Percentiles rank a stretch among this genome's conserved stretches.
phyloP scores from a whole-genome alignment of 2,888 invertebrate species.

The Xanthorhoe designata region DNA sequence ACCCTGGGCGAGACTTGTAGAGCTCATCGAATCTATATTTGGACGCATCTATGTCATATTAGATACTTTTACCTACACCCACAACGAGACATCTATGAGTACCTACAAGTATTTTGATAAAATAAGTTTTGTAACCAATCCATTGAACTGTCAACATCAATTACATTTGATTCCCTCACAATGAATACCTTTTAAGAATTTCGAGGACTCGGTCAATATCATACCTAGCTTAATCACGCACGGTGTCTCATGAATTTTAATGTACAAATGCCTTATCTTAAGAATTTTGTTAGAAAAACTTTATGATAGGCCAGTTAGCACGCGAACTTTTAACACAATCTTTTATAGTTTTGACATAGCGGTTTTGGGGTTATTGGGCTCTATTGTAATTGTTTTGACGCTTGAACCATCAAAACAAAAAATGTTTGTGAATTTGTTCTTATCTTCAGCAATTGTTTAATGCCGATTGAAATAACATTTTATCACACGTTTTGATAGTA shows the following conservation, averaged over 20 bases:
- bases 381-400: slow-evolving; percentile 8
- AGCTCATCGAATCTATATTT: not conserved
- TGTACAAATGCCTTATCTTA: slow-evolving; percentile 31
- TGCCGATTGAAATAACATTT: slow-evolving; percentile 15
- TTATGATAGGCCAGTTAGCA: slow-evolving; percentile 33
- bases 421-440: not conserved
- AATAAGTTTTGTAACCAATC: slow-evolving; percentile 30
- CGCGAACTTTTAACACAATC: slow-evolving; percentile 33
- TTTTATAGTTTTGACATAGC: slow-evolving; percentile 26
- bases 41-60: not conserved
- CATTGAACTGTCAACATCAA: slow-evolving; percentile 57
- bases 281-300: slow-evolving; percentile 37
- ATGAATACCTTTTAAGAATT: slow-evolving; percentile 47
- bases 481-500: slow-evolving; percentile 34
- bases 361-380: slow-evolving; percentile 22
- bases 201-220: slow-evolving; percentile 40
- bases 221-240: slow-evolving; percentile 32
- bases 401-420: slow-evolving; percentile 3
- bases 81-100: not conserved
- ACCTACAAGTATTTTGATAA: slow-evolving; percentile 1
- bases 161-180: slow-evolving; percentile 50
- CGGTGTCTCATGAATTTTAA: slow-evolving; percentile 40
- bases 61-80: not conserved
- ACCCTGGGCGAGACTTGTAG: no score
- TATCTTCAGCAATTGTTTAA: slow-evolving; percentile 21